Percentiles rank a stretch among this genome's conserved stretches.
Evolutionary conservation across 2,888 invertebrate species (phyloP).

Genomic region (Scaptomyza caliginosa): DNA sequence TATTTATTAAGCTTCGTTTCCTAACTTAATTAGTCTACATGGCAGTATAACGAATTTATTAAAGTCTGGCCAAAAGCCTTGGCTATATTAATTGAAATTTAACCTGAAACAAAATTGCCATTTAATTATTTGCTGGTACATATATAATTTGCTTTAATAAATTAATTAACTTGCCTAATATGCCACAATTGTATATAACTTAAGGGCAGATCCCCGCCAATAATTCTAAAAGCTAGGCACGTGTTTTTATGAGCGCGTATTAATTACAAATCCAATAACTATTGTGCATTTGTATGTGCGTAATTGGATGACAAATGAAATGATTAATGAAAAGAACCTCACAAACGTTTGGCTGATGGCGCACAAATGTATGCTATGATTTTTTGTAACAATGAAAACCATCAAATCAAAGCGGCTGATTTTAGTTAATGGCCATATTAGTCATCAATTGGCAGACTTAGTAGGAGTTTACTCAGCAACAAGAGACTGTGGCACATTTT

Average conservation of each 20-base stretch:
- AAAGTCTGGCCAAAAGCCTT: background rate
- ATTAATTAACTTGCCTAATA: constrained; percentile 17
- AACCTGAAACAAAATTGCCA: background rate
- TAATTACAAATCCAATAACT: constrained; percentile 44
- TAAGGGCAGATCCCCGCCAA: constrained; percentile 2
- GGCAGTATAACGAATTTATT: background rate
- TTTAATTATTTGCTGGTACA: background rate
- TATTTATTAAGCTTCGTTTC: background rate
- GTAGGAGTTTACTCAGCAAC: constrained; percentile 18
- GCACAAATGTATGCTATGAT: constrained; percentile 56
- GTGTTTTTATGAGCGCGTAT: constrained; percentile 30
- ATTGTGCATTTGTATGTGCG: constrained; percentile 2
- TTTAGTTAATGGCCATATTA: constrained; percentile 13
- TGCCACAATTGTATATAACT: constrained; percentile 5
- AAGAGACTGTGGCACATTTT: constrained; percentile 44
- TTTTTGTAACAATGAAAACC: constrained; percentile 16
- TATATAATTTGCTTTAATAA: background rate
- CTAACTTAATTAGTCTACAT: background rate
- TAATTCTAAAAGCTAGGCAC: background rate
- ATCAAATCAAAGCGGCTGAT: constrained; percentile 26
- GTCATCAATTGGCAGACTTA: constrained; percentile 5
- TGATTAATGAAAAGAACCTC: constrained; percentile 59
- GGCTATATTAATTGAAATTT: background rate
- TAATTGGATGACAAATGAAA: constrained; percentile 49
- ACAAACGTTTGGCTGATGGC: constrained; percentile 8